Conservation (phyloP, 2,113 vertebrate genomes). For the Pedetes capensis region DNA sequence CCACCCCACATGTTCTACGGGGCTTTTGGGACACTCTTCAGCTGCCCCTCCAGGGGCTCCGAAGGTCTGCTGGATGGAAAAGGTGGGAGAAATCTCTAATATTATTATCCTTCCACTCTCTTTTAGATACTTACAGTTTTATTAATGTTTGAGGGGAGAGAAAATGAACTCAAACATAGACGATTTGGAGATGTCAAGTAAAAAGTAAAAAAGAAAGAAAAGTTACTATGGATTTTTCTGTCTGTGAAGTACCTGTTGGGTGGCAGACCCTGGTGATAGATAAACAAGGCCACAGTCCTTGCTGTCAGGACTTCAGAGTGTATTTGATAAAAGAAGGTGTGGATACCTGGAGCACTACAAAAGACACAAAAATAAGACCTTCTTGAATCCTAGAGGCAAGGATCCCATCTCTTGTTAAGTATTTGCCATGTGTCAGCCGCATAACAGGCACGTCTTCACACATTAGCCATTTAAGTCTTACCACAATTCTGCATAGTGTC, state of each 20-base stretch:
- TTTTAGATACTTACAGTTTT: background rate
- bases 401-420: background rate
- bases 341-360: background rate
- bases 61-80: background rate
- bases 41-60: background rate
- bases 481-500: background rate
- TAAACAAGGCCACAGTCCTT: background rate
- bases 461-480: background rate
- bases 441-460: background rate
- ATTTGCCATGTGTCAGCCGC: rapidly evolving
- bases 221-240: background rate
- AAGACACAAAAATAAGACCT: too few relatives aligned
- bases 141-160: background rate
- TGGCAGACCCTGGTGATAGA: background rate
- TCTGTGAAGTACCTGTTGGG: background rate
- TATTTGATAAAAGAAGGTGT: background rate
- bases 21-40: background rate
- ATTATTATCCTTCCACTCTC: background rate
- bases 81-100: background rate
- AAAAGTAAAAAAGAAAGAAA: background rate
- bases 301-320: background rate
- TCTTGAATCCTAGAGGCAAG: background rate
- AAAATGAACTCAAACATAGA: background rate
- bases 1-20: background rate
- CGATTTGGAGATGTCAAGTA: background rate